Conservation (phyloP, 1,140 invertebrate genomes). For the Calliopsis andreniformis region DNA sequence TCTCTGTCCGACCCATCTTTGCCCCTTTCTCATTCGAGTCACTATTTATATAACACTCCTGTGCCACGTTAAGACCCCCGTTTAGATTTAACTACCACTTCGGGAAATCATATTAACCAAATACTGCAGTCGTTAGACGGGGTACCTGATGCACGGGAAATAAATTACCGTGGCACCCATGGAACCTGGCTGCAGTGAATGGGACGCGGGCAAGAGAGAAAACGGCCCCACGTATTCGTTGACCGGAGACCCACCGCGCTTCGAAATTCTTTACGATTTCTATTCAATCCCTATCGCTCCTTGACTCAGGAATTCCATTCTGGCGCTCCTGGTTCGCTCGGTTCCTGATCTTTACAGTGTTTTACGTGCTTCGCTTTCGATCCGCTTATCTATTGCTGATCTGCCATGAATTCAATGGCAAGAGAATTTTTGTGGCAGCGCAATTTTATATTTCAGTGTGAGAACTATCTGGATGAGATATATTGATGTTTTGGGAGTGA, state of each 20-base stretch:
- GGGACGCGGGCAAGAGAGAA: conserved; percentile 47
- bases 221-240: conserved; percentile 38
- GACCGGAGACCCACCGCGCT: conserved; percentile 48
- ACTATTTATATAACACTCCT: conserved; percentile 68
- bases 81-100: conserved; percentile 66
- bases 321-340: neutral
- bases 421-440: no score
- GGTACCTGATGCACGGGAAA: conserved; percentile 52
- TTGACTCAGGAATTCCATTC: conserved; percentile 53
- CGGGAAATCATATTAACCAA: conserved; percentile 69
- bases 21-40: conserved; percentile 15
- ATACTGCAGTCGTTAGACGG: conserved; percentile 61
- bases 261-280: conserved; percentile 64
- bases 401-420: no score
- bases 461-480: no score
- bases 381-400: neutral
- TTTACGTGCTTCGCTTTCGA: neutral
- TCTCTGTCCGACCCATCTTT: neutral
- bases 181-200: conserved; percentile 34
- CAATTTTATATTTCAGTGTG: no score
- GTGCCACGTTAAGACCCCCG: conserved; percentile 46
- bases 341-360: neutral
- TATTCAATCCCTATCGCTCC: conserved; percentile 57
- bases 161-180: conserved; percentile 58
- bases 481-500: no score